Conservation (phyloP, 1,140 invertebrate genomes). For the Phortica variegata region DNA sequence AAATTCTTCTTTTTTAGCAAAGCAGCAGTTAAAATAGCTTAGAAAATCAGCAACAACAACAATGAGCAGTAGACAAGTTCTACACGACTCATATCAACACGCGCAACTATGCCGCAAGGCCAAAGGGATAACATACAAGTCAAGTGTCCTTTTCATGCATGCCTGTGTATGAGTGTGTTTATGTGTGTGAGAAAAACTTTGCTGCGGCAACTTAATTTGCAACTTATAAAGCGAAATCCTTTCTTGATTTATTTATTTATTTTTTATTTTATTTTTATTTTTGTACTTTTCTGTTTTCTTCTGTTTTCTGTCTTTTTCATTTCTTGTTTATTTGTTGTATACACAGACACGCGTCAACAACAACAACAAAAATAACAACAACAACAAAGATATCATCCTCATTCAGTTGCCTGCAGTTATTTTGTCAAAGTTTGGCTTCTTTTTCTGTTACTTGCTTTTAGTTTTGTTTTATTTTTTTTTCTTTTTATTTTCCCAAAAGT, state of each 20-base stretch:
- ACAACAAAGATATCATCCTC: no score
- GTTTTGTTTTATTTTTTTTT: no score
- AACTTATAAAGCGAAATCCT: conserved; percentile 50
- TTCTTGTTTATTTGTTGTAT: no score
- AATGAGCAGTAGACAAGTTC: neutral
- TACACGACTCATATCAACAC: neutral
- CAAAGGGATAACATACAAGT: conserved; percentile 38
- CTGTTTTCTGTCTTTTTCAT: no score
- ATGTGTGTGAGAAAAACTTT: conserved; percentile 1
- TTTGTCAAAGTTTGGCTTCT: conserved; percentile 12
- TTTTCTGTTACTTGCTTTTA: conserved; percentile 5
- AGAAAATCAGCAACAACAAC: neutral
- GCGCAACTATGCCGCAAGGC: conserved; percentile 18
- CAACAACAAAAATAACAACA: no score
- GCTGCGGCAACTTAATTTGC: conserved; percentile 44
- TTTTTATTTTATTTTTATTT: no score
- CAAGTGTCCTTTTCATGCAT: conserved; percentile 1
- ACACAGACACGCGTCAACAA: no score
- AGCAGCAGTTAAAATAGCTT: neutral
- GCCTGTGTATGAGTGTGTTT: conserved; percentile 18
- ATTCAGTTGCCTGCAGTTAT: conserved; percentile 11
- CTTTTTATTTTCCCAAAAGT: no score
- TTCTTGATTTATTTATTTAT: conserved; percentile 49
- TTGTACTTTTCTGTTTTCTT: no score
- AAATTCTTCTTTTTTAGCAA: neutral